Percentiles rank a stretch among this genome's conserved stretches.
phyloP scores from a whole-genome alignment of 2,888 invertebrate species.

The Orthonychiurus folsomi region DNA sequence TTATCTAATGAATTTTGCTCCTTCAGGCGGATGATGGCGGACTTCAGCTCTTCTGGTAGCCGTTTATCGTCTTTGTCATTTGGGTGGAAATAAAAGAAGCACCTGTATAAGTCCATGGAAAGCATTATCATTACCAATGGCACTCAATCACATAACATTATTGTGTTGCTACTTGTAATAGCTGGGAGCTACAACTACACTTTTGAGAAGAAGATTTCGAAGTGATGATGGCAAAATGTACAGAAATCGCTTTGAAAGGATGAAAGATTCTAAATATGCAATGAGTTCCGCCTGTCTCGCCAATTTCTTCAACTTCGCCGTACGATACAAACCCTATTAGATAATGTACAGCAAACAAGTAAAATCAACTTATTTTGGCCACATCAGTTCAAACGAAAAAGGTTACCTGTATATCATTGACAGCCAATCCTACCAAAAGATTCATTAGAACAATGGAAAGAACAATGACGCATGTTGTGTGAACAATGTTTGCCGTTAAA shows the following conservation, averaged over 20 bases:
- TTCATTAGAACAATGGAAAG: not conserved
- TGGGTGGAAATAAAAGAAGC: conserved; percentile 63
- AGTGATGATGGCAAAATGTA: conserved; percentile 55
- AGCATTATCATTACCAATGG: too few species aligned
- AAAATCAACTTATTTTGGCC: too few species aligned
- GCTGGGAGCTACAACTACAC: conserved; percentile 65
- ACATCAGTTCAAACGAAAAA: too few species aligned
- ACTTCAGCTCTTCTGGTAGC: conserved; percentile 62
- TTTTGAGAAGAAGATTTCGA: conserved; percentile 57
- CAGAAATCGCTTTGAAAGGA: conserved; percentile 64
- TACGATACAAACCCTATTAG: not conserved
- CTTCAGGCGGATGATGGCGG: conserved; percentile 52
- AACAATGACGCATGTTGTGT: not conserved
- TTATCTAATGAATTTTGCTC: not conserved
- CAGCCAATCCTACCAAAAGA: not conserved
- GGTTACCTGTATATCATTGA: not conserved
- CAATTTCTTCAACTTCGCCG: conserved; percentile 62
- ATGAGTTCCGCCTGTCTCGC: conserved; percentile 72
- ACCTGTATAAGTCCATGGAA: conserved; percentile 38
- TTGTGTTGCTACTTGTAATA: conserved; percentile 51
- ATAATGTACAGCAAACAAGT: too few species aligned
- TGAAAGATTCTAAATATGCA: conserved; percentile 68
- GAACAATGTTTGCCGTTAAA: not conserved
- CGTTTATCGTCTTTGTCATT: conserved; percentile 72
- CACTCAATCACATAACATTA: not conserved